Evolutionary conservation across 2,888 invertebrate species (phyloP).

Genomic region (Scaptomyza tumidula): DNA sequence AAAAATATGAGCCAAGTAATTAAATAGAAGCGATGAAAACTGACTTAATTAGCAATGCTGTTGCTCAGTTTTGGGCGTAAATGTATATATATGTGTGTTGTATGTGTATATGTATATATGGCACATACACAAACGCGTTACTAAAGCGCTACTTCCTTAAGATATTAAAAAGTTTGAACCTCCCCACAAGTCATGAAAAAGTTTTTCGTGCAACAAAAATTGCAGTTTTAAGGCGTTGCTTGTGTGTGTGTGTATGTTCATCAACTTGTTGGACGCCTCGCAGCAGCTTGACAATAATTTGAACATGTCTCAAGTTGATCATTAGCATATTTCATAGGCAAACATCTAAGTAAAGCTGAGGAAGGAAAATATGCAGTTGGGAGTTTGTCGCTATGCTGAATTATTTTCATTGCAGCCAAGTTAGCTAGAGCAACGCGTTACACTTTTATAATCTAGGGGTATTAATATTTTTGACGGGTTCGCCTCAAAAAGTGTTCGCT

Average conservation of each 20-base stretch:
- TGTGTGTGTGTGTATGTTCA: neutral
- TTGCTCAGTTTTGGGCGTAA: slow-evolving; percentile 16
- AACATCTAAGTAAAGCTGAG: slow-evolving; percentile 10
- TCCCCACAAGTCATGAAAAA: slow-evolving; percentile 50
- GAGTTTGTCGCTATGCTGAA: slow-evolving; percentile 31
- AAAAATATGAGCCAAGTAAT: slow-evolving; percentile 50
- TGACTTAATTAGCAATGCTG: slow-evolving; percentile 63
- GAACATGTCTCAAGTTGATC: slow-evolving; percentile 80
- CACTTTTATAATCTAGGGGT: slow-evolving; percentile 32
- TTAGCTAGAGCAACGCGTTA: slow-evolving; percentile 27
- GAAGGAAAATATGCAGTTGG: neutral
- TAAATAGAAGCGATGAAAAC: slow-evolving; percentile 43
- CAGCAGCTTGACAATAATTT: slow-evolving; percentile 74
- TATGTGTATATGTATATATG: neutral
- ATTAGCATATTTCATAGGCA: slow-evolving; percentile 77
- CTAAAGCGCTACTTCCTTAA: slow-evolving; percentile 24
- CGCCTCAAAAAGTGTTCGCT: slow-evolving; percentile 74
- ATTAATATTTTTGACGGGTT: slow-evolving; percentile 70
- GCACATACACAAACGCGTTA: neutral
- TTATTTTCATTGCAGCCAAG: slow-evolving; percentile 35
- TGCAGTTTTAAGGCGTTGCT: slow-evolving; percentile 47
- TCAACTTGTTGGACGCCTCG: slow-evolving; percentile 58
- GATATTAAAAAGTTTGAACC: neutral
- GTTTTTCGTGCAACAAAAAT: slow-evolving; percentile 44
- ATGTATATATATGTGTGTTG: neutral